Evolutionary conservation across 2,797 vertebrate genomes (phyloP).

Genomic region (Sciaenops ocellatus): DNA sequence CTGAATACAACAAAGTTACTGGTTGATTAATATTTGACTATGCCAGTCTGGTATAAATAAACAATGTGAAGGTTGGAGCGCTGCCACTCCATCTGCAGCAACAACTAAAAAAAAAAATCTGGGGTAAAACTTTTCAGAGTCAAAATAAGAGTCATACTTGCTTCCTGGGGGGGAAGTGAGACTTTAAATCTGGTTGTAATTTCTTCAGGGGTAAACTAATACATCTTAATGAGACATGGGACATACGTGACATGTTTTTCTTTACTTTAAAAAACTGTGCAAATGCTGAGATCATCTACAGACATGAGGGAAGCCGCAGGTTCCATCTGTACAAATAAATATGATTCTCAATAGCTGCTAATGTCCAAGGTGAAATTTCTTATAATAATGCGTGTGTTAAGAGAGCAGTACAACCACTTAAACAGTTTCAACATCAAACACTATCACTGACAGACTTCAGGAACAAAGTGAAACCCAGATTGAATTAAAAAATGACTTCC

Average conservation of each 20-base stretch:
- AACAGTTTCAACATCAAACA: constrained; percentile 8
- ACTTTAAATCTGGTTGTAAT: neutral
- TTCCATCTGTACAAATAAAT: neutral
- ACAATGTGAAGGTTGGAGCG: constrained; percentile 2
- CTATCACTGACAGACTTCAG: neutral
- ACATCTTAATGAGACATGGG: neutral
- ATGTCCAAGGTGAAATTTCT: neutral
- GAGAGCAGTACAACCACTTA: neutral
- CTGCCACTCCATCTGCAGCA: neutral
- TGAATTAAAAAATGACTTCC: constrained; percentile 4
- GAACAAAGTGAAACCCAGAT: constrained; percentile 26
- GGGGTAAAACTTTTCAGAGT: neutral
- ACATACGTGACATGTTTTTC: neutral
- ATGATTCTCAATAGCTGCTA: neutral
- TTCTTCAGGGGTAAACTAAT: neutral
- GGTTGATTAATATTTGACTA: neutral
- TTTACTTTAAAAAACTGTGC: neutral
- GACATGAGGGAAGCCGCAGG: neutral
- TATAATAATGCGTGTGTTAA: neutral
- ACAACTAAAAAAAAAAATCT: neutral
- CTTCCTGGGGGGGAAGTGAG: neutral
- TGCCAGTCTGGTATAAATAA: constrained; percentile 9
- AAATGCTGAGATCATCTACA: neutral
- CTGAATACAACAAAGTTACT: neutral
- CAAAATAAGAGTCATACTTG: neutral